These are phyloP conservation scores for Epiperipatus broadwayi DNA, from an alignment of 2,888 invertebrate genomes.

Conservation along the genomic window DNA sequence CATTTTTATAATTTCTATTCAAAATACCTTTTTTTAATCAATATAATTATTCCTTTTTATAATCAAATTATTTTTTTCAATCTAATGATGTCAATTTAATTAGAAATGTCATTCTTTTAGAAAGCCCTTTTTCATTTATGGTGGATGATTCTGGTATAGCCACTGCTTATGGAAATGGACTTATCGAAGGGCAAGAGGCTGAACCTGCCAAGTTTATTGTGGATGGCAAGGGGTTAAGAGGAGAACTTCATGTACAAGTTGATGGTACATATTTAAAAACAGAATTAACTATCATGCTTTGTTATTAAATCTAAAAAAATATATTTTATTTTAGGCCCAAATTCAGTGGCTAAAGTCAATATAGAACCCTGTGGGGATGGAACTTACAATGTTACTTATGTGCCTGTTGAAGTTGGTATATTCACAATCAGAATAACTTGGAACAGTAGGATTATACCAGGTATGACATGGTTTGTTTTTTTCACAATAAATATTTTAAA, in stretches of 20 bases:
- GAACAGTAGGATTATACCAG: conserved; percentile 35
- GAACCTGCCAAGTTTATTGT: conserved; percentile 37
- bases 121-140: conserved; percentile 36
- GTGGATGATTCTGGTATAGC: conserved; percentile 39
- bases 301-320: not conserved
- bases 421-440: conserved; percentile 67
- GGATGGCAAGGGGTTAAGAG: conserved; percentile 32
- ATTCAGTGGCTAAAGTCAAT: conserved; percentile 38
- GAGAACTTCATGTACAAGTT: conserved; percentile 34
- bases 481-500: conserved; percentile 1
- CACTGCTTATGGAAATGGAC: conserved; percentile 40
- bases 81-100: no score
- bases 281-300: not conserved
- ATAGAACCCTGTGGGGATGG: conserved; percentile 36
- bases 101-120: no score
- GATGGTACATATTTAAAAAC: conserved; percentile 24
- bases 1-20: no score
- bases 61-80: no score
- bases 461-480: conserved; percentile 19
- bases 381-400: conserved; percentile 72
- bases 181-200: conserved; percentile 27
- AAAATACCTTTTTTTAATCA: no score
- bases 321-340: conserved; percentile 35
- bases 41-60: no score
- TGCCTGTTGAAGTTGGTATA: conserved; percentile 71